These are phyloP conservation scores for Neodiprion lecontei DNA, from an alignment of 1,140 invertebrate species.

Conservation along the genomic window DNA sequence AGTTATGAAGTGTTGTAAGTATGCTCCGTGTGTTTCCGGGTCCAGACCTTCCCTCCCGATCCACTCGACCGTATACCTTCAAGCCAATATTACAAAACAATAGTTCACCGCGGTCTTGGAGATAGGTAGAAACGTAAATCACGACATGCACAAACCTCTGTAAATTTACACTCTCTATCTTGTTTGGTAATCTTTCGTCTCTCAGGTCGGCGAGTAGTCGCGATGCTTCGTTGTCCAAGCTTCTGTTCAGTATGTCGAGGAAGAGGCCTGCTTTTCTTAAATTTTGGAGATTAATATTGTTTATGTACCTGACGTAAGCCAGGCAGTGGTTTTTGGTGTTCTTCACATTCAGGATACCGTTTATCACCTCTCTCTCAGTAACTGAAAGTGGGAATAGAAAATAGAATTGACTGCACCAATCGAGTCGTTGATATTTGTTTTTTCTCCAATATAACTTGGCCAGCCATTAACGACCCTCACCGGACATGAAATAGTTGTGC, in stretches of 20 bases:
- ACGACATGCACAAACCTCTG: constrained; percentile 70
- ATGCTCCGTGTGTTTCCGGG: constrained; percentile 91
- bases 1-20: constrained; percentile 93
- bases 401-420: background rate
- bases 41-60: constrained; percentile 94
- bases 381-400: constrained; percentile 68
- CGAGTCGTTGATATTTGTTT: background rate
- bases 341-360: constrained; percentile 91
- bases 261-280: constrained; percentile 93
- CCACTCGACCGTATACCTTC: constrained; percentile 95
- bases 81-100: constrained; percentile 26
- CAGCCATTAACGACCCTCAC: constrained; percentile 61
- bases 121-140: background rate
- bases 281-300: constrained; percentile 97
- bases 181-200: constrained; percentile 85
- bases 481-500: constrained; percentile 99
- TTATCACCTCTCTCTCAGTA: constrained; percentile 96
- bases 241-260: constrained; percentile 92
- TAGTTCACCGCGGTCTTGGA: background rate
- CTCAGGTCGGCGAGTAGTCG: constrained; percentile 88
- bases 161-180: constrained; percentile 87
- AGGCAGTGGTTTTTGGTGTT: constrained; percentile 96
- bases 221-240: constrained; percentile 92
- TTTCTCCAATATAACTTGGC: constrained; percentile 11
- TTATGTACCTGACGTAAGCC: constrained; percentile 95